These are phyloP conservation scores for Catharus minimus DNA, from an alignment of 2,113 vertebrate species.

Conservation along the genomic window DNA sequence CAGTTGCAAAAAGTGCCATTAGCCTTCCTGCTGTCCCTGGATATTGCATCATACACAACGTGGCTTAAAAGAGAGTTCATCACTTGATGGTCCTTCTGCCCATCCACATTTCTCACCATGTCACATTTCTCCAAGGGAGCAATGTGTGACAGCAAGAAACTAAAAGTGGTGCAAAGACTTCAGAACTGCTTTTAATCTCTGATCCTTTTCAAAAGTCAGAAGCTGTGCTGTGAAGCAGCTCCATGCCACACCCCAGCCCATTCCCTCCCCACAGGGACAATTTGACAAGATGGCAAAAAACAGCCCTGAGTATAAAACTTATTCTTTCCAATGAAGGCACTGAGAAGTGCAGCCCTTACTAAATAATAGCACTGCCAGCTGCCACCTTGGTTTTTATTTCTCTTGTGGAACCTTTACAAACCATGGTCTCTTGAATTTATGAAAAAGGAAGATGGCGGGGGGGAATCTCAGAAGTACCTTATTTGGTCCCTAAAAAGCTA, in stretches of 20 bases:
- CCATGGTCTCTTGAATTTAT: background rate
- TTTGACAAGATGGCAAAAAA: background rate
- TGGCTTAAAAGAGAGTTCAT: background rate
- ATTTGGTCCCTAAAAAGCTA: background rate
- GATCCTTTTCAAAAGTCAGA: background rate
- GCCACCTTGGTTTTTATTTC: background rate
- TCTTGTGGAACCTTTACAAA: background rate
- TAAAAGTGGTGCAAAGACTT: background rate
- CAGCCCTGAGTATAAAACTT: background rate
- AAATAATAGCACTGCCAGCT: background rate
- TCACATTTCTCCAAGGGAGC: background rate
- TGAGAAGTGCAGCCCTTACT: background rate
- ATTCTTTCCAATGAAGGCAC: background rate
- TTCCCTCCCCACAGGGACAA: background rate
- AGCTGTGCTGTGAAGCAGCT: background rate
- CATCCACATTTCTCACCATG: background rate
- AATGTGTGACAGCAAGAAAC: background rate
- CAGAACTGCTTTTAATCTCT: background rate
- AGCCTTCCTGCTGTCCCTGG: background rate
- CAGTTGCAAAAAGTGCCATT: background rate
- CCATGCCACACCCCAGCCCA: rapidly evolving
- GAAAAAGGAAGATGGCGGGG: background rate
- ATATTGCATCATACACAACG: background rate
- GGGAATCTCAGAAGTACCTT: background rate
- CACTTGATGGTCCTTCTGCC: background rate